Conservation (phyloP, 2,888 invertebrate genomes). For the Liodrosophila aerea region DNA sequence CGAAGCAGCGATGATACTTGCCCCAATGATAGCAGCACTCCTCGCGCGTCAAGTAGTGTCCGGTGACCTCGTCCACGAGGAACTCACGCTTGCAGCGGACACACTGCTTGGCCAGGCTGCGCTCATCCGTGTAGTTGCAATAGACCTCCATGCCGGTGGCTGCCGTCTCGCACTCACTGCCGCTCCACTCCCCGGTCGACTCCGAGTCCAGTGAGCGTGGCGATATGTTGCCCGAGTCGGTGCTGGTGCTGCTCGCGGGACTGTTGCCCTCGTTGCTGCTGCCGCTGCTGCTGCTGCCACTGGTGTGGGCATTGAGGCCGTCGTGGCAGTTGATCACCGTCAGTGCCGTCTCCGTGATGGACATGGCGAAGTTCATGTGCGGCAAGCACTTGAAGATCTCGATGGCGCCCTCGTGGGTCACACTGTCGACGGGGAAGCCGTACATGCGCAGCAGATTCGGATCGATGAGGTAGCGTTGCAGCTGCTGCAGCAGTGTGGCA, state of each 20-base stretch:
- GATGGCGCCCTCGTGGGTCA: slow-evolving; percentile 85
- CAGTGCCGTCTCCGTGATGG: slow-evolving; percentile 31
- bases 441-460: slow-evolving; percentile 86
- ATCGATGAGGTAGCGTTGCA: slow-evolving; percentile 86
- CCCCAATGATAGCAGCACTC: slow-evolving; percentile 96
- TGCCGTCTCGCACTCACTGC: slow-evolving; percentile 73
- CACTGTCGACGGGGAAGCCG: slow-evolving; percentile 89
- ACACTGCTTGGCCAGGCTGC: slow-evolving; percentile 85
- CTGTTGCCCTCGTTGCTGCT: slow-evolving; percentile 4
- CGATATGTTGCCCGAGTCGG: slow-evolving; percentile 83
- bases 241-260: slow-evolving; percentile 78
- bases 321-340: slow-evolving; percentile 74
- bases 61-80: slow-evolving; percentile 86
- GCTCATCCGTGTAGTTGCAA: slow-evolving; percentile 48
- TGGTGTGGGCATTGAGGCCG: slow-evolving; percentile 58
- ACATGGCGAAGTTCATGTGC: slow-evolving; percentile 71
- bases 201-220: slow-evolving; percentile 83
- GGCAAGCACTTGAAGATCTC: slow-evolving; percentile 86
- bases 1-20: slow-evolving; percentile 83
- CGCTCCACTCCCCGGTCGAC: slow-evolving; percentile 66
- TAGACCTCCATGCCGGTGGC: slow-evolving; percentile 49
- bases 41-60: slow-evolving; percentile 88
- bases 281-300: slow-evolving; percentile 7
- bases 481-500: slow-evolving; percentile 84
- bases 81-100: slow-evolving; percentile 89